Conservation (phyloP, 2,797 vertebrate genomes). For the Typhlichthys subterraneus region DNA sequence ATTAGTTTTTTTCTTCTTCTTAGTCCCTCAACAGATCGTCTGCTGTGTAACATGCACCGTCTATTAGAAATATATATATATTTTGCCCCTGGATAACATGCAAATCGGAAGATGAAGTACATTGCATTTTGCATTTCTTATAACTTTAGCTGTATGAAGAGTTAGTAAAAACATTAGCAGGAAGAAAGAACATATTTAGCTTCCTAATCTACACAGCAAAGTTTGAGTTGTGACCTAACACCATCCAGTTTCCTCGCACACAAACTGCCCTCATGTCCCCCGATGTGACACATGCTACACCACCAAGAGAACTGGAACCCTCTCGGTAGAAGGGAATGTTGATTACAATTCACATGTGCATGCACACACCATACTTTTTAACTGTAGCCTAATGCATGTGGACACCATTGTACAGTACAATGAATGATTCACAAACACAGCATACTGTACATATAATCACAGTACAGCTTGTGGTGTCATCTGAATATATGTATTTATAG, state of each 20-base stretch:
- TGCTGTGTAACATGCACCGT: background rate
- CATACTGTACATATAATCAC: too few species aligned
- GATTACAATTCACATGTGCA: conserved; percentile 9
- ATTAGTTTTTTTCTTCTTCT: background rate
- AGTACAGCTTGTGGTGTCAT: too few species aligned
- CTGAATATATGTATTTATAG: too few species aligned
- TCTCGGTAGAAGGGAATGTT: conserved; percentile 4
- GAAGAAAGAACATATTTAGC: conserved; percentile 6
- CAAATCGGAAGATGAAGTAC: too few species aligned
- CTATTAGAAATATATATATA: background rate
- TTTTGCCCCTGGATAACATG: background rate
- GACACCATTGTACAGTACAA: too few species aligned
- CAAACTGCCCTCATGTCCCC: conserved; percentile 11
- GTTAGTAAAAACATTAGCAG: conserved; percentile 1
- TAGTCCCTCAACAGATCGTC: background rate
- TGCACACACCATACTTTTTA: too few species aligned
- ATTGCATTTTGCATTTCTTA: too few species aligned
- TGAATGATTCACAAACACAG: too few species aligned
- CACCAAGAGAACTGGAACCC: conserved; percentile 10
- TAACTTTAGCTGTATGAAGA: background rate
- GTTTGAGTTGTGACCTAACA: background rate
- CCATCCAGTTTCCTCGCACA: conserved; percentile 12
- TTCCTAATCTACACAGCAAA: conserved; percentile 9
- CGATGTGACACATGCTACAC: conserved; percentile 7
- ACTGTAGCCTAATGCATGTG: too few species aligned